Conservation (phyloP, 2,888 invertebrate genomes). For the Idaea straminata region DNA sequence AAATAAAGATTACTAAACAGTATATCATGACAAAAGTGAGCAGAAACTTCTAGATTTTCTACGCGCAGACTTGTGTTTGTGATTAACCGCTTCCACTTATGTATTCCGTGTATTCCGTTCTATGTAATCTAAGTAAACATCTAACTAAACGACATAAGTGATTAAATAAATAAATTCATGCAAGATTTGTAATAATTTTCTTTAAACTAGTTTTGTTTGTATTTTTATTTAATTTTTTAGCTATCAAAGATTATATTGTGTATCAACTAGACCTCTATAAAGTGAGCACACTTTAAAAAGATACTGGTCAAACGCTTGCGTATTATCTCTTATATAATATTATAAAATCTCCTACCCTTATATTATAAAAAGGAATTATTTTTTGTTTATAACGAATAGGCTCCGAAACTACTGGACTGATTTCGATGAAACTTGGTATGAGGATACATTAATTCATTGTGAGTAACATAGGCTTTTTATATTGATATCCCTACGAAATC, state of each 20-base stretch:
- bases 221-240: slow-evolving; percentile 8
- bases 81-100: neutral
- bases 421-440: too few species aligned
- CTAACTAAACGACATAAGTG: slow-evolving; percentile 10
- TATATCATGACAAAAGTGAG: neutral
- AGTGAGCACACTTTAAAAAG: too few species aligned
- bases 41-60: neutral
- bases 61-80: neutral
- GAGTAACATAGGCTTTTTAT: too few species aligned
- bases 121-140: slow-evolving; percentile 9
- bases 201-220: slow-evolving; percentile 2
- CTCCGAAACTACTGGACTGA: too few species aligned
- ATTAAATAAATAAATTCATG: slow-evolving; percentile 7
- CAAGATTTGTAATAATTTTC: neutral
- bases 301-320: too few species aligned
- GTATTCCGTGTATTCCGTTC: neutral
- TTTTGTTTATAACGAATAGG: too few species aligned
- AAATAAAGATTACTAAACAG: neutral
- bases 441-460: too few species aligned
- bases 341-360: too few species aligned
- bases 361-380: too few species aligned
- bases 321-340: too few species aligned
- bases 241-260: neutral
- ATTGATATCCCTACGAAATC: too few species aligned
- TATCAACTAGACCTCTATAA: neutral